Evolutionary conservation across 2,113 vertebrate species (phyloP).

Genomic region (Cyanoderma ruficeps): DNA sequence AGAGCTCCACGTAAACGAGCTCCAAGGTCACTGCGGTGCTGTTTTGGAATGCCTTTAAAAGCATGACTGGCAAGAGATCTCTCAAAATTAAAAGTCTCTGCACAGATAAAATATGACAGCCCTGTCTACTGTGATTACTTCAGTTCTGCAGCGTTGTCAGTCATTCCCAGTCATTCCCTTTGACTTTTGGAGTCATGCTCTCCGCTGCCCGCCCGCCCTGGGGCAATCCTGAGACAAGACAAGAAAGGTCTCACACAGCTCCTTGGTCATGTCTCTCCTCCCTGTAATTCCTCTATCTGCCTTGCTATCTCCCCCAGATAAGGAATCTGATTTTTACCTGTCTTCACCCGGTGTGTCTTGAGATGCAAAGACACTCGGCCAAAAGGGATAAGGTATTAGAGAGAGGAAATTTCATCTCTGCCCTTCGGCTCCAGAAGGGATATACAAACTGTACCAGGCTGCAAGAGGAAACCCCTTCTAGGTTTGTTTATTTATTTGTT

Average conservation of each 20-base stretch:
- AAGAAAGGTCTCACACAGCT: background rate
- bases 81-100: conserved; percentile 10
- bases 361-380: background rate
- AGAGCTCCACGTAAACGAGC: background rate
- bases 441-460: background rate
- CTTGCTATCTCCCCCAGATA: background rate
- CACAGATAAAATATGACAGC: conserved; percentile 41
- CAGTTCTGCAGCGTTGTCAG: background rate
- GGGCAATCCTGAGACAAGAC: background rate
- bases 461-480: background rate
- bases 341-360: background rate
- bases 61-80: conserved; percentile 9
- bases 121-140: conserved; percentile 32
- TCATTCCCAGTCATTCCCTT: background rate
- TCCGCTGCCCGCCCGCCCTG: background rate
- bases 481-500: background rate
- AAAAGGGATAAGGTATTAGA: background rate
- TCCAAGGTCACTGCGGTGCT: background rate
- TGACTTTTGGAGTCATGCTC: background rate
- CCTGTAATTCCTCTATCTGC: background rate
- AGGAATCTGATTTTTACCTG: background rate
- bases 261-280: background rate
- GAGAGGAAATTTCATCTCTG: background rate
- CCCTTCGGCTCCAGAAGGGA: background rate
- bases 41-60: conserved; percentile 5